Evolutionary conservation across 2,888 invertebrate genomes (phyloP), one percentile per base, ranked within the genome.

Genomic region (Parnassius glacialis): DNA sequence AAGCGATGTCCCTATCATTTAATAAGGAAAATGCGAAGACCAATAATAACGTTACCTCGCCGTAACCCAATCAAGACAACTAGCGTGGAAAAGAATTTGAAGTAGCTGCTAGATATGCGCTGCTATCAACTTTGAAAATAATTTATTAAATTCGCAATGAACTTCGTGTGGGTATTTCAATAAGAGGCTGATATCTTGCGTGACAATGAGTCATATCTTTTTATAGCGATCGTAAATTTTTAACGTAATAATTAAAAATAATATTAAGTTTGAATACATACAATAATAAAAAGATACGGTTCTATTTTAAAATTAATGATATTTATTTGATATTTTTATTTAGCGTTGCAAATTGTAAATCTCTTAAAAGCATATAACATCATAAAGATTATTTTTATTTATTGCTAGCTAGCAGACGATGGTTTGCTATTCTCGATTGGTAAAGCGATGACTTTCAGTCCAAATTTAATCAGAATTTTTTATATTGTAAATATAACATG

Each of bases 121-220:
- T 42, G 41, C n/a, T 52, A 48, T 52, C 16, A 43, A 62, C 25
- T 13, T n/a, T 51, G 44, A 45, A 59, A 62, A 59, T 63, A 56
- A 56, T 59, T 59, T 51, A 59, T 47, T 52, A 47, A 13, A 42
- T 25, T 20, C 44, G 45, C 45, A 59, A 55, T 63, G 56, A 56
- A 50, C 48, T 59, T 52, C 63, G 59, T 64, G 63, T 34, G 45
- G 59, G 50, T 45, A 57, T 64, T 59, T 57, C 59, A 64, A 64
- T 57, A 59, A 59, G 62, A 50, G 43, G 56, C 57, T 53, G 59
- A 51, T 62, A 64, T 64, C 57, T 64, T 59, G 43, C 57, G 51
- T 64, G 63, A 50, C 59, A 64, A 64, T 52, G 57, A 44, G 48
- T 48, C 63, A 41, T 64, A 57, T 59, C 20, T 59, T 64, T 63